These are phyloP conservation scores for Meiosimyza decipiens DNA, from an alignment of 2,888 invertebrate species.

Conservation along the genomic window DNA sequence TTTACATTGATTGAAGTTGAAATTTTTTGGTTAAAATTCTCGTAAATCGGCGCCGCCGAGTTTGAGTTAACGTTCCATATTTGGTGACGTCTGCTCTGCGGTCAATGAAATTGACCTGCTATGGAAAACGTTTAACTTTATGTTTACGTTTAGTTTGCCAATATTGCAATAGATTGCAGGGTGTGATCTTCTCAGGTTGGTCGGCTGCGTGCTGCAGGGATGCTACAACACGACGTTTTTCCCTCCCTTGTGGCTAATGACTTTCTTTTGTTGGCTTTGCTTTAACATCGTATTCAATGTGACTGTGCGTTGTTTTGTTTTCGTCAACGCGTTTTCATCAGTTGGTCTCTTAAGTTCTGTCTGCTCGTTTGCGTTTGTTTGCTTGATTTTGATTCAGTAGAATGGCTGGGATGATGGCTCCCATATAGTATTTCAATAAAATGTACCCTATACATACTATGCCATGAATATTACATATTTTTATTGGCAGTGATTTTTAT, in stretches of 20 bases:
- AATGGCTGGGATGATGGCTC: not conserved
- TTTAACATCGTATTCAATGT: not conserved
- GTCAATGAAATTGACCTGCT: constrained; percentile 35
- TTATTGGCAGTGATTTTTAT: too few species aligned
- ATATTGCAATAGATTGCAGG: not conserved
- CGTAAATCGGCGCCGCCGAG: not conserved
- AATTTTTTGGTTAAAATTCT: too few species aligned
- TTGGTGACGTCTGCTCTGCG: constrained; percentile 17
- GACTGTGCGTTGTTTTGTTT: not conserved
- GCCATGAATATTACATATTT: too few species aligned
- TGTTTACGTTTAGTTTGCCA: constrained; percentile 15
- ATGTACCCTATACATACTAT: too few species aligned
- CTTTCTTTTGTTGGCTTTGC: not conserved
- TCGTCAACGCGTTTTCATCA: too few species aligned
- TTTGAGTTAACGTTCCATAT: not conserved
- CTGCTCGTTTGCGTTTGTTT: not conserved
- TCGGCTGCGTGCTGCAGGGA: too few species aligned
- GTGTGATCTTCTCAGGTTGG: not conserved
- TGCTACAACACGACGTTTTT: too few species aligned
- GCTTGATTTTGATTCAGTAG: constrained; percentile 5
- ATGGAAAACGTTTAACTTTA: constrained; percentile 15
- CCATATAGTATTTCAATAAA: not conserved
- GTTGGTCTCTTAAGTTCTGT: not conserved
- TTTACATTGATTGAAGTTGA: too few species aligned
- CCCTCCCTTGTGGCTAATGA: too few species aligned